phyloP scores from a whole-genome alignment of 2,797 vertebrate species.

The Percopsis omiscomaycus region DNA sequence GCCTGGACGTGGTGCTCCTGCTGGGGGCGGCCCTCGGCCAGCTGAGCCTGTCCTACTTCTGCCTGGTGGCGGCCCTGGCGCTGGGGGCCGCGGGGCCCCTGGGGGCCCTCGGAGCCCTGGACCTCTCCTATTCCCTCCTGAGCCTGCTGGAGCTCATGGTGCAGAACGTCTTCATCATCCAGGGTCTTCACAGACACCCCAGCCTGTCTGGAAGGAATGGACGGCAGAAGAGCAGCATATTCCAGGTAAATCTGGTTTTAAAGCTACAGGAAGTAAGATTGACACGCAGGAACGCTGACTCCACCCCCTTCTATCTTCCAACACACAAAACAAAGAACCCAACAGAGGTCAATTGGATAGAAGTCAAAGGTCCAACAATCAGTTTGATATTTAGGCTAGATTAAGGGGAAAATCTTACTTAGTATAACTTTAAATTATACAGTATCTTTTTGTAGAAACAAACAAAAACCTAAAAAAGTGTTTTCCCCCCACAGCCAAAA shows the following conservation, averaged over 20 bases:
- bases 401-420: background rate
- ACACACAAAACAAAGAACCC: too few species aligned
- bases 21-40: conserved; percentile 83
- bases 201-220: conserved; percentile 30
- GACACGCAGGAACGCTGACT: too few species aligned
- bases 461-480: too few species aligned
- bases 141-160: conserved; percentile 84
- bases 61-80: conserved; percentile 84
- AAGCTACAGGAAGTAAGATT: too few species aligned
- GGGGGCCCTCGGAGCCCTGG: conserved; percentile 68
- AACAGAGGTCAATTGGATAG: too few species aligned
- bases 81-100: conserved; percentile 55
- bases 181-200: conserved; percentile 81
- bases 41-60: conserved; percentile 85
- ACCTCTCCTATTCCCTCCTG: conserved; percentile 83
- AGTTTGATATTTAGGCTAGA: too few species aligned
- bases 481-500: conserved; percentile 34
- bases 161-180: conserved; percentile 91
- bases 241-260: conserved; percentile 49
- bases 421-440: background rate
- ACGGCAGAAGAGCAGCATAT: conserved; percentile 23
- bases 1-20: conserved; percentile 84
- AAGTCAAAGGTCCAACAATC: too few species aligned
- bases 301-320: background rate
- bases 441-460: too few species aligned